Base-by-base conservation (phyloP, 1,140 invertebrate species). In the Papilio helenus region DNA sequence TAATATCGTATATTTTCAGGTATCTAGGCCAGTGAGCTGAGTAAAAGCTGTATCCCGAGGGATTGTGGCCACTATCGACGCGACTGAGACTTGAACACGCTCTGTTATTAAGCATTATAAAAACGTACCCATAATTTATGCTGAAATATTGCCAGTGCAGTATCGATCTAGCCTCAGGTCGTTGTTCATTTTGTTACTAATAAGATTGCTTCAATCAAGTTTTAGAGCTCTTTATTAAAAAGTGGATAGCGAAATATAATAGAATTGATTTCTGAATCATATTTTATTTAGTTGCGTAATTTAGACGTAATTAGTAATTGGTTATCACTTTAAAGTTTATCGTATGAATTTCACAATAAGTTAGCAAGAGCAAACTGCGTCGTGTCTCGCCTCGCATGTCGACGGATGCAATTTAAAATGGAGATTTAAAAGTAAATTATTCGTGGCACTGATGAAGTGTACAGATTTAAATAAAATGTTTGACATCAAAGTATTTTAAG, bases 401-500 rank as follows among this genome's bases (percentile, higher is more conserved):
- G 12, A 68, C 61, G 3, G 61, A 3, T 68, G 61, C 61, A 68
- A 68, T 68, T 68, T 68, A 68, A 68, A 68, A 68, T 68, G 61
- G 10, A 68, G 61, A 68, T 68, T 68, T 68, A 68, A 68, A 68
- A 68, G 26, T 68, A 68, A 68, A 68, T 68, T 68, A 68, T 29
- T 29, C 61, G 61, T 26, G 61, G 26, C 61, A 14, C 61, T 68
- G 61, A 61, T 61, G 58, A 68, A 68, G 61, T 12, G 26, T 68
- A 68, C 61, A 16, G 10, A 29, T 29, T 68, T 29, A 29, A 29
- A 68, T 68, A 8, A 68, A 68, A 65, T 29, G 26, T 29, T 68
- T 34, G 12, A 29, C 26, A 29, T 29, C 61, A 4, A 68, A 34
- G 61, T 68, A 68, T 16, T 68, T 65, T 29, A 29, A 16, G 5